Base-by-base conservation (phyloP, 1,140 invertebrate species). In the Sycophila sp. region DNA sequence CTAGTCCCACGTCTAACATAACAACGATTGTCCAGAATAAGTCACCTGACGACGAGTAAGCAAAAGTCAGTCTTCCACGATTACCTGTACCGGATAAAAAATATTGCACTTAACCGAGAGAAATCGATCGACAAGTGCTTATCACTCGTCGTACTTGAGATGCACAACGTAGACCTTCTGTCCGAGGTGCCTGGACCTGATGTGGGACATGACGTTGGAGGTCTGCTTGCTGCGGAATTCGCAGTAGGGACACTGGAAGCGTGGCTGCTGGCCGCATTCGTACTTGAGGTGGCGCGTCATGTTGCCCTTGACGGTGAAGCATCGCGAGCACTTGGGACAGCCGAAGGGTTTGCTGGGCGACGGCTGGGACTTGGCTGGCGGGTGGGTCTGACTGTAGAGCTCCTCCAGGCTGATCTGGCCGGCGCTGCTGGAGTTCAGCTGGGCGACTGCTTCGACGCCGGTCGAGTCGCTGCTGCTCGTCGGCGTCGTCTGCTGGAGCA, bases 231-330 rank as follows among this genome's bases (percentile, higher is more conserved):
- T 77, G 6, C 62, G 69, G n/a, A 75, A 74, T 0, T 71, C 51
- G 24, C 76, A 78, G 28, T 78, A 75, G 5, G 80, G 73, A 72
- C 86, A 87, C 51, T 80, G 73, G 73, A 85, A 86, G 67, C 77
- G 82, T 17, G 83, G 83, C 51, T 81, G 75, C 75, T 82, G 81
- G 42, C 84, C 84, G 74, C 86, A 87, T 60, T 85, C 83, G 75
- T 84, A 71, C 53, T 82, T 78, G 53, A 84, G 76, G 62, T 86
- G 86, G 62, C 83, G 81, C 32, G 78, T 78, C 67, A 80, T 60
- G 49, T 81, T 84, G 42, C 83, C 80, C 22, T 77, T 79, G 15
- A 83, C 74, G 8, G 77, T 79, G 75, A 87, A 87, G 36, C 67
- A 60, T 6, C 84, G 78, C 40, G 73, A 75, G 73, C 87, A 86